Conservation (phyloP, 2,113 vertebrate species). For the Tenebrosternarchus preto region DNA sequence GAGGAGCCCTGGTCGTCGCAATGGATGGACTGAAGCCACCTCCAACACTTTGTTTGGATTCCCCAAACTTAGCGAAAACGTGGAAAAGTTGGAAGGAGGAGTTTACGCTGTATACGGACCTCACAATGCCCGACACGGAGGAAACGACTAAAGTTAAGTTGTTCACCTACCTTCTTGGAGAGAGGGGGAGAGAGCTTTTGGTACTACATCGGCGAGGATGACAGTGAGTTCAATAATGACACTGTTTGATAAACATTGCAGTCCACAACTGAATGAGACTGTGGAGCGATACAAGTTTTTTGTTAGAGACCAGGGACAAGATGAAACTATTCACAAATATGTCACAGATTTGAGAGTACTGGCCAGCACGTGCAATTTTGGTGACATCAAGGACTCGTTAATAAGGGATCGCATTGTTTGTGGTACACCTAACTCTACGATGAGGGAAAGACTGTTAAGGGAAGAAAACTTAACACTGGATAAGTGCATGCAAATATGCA, state of each 20-base stretch:
- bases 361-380: conserved; percentile 27
- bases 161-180: conserved; percentile 1
- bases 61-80: too few species aligned
- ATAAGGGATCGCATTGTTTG: too few species aligned
- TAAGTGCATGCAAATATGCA: too few species aligned
- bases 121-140: conserved; percentile 6
- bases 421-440: too few species aligned
- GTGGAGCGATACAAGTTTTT: conserved; percentile 38
- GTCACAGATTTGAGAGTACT: conserved; percentile 22
- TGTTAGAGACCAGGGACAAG: not conserved
- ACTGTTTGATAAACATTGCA: conserved; percentile 8
- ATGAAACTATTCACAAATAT: conserved; percentile 33
- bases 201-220: not conserved
- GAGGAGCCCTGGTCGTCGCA: too few species aligned
- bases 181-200: not conserved
- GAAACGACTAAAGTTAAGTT: conserved; percentile 9
- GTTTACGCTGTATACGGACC: conserved; percentile 11
- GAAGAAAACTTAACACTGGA: too few species aligned
- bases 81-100: not conserved
- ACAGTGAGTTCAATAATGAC: not conserved
- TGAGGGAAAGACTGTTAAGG: too few species aligned
- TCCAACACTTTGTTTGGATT: too few species aligned
- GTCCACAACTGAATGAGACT: conserved; percentile 44
- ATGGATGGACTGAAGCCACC: too few species aligned
- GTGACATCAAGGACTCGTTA: not conserved